phyloP scores from a whole-genome alignment of 2,888 invertebrate species.

The Hirtodrosophila trivittata region DNA sequence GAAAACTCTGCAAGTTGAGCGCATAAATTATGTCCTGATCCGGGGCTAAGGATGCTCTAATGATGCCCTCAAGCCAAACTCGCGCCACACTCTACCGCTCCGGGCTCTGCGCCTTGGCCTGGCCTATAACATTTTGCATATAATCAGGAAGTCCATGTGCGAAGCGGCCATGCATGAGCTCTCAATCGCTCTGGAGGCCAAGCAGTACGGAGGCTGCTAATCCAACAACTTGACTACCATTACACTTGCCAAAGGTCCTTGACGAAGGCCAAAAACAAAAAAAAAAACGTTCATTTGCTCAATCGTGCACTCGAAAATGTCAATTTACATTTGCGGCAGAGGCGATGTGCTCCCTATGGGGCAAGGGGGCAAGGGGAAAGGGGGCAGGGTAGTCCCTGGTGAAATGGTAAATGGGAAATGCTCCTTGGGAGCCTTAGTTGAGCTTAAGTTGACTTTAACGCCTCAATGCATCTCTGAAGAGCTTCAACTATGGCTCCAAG shows the following conservation, averaged over 20 bases:
- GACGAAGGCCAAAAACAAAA: conserved; percentile 18
- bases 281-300: conserved; percentile 72
- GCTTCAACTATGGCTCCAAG: conserved; percentile 30
- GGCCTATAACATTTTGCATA: conserved; percentile 62
- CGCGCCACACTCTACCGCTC: conserved; percentile 2
- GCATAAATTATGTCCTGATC: conserved; percentile 59
- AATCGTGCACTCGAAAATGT: conserved; percentile 79
- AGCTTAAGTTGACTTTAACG: conserved; percentile 77
- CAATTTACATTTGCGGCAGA: conserved; percentile 76
- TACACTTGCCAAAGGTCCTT: conserved; percentile 42
- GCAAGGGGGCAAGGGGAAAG: conserved; percentile 9
- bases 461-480: conserved; percentile 65
- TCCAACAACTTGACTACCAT: conserved; percentile 72
- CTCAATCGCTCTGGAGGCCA: conserved; percentile 21
- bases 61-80: conserved; percentile 49
- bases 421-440: conserved; percentile 9
- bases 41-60: conserved; percentile 55
- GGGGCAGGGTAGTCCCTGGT: conserved; percentile 29
- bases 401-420: conserved; percentile 25
- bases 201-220: conserved; percentile 50
- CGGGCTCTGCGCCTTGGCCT: conserved; percentile 1
- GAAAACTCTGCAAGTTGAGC: conserved; percentile 26
- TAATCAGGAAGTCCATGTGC: conserved; percentile 63
- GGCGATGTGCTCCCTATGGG: conserved; percentile 29
- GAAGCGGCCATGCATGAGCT: conserved; percentile 58